Conservation (phyloP, 2,888 invertebrate species). For the Amphimallon solstitiale region DNA sequence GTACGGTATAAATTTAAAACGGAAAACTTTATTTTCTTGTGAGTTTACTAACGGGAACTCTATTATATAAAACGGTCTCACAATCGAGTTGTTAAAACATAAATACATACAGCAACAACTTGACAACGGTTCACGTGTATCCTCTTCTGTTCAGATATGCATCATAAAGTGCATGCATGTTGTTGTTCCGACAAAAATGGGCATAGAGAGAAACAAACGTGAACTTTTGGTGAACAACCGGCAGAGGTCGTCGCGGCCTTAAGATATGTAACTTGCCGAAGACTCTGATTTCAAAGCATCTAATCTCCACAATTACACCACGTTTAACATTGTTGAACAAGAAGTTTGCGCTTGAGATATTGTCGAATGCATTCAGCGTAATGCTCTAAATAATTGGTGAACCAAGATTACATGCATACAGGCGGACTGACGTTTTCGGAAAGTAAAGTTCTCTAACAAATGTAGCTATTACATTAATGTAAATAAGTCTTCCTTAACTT, state of each 20-base stretch:
- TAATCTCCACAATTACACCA: conserved; percentile 19
- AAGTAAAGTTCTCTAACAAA: no score
- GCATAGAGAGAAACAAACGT: background rate
- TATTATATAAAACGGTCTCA: conserved; percentile 1
- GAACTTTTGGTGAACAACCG: conserved; percentile 10
- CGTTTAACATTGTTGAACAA: conserved; percentile 6
- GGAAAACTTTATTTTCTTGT: background rate
- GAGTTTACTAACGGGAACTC: conserved; percentile 5
- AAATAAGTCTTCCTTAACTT: no score
- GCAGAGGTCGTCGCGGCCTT: conserved; percentile 1
- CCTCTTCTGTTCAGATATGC: background rate
- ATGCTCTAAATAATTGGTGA: background rate
- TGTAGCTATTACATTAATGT: no score
- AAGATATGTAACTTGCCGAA: background rate
- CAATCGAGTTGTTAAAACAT: background rate
- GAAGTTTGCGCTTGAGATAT: conserved; percentile 2
- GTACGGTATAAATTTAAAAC: no score
- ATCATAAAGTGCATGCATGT: background rate
- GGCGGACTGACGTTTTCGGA: no score
- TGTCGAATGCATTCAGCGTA: background rate
- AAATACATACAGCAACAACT: conserved; percentile 9
- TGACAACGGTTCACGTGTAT: background rate
- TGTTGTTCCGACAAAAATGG: background rate
- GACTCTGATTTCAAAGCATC: conserved; percentile 15
- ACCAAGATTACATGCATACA: no score